A percentile compares a stretch with the other conserved stretches of the same genome.
Evolutionary conservation across 2,888 invertebrate genomes (phyloP).

Genomic region (Melinopterus prodromus): DNA sequence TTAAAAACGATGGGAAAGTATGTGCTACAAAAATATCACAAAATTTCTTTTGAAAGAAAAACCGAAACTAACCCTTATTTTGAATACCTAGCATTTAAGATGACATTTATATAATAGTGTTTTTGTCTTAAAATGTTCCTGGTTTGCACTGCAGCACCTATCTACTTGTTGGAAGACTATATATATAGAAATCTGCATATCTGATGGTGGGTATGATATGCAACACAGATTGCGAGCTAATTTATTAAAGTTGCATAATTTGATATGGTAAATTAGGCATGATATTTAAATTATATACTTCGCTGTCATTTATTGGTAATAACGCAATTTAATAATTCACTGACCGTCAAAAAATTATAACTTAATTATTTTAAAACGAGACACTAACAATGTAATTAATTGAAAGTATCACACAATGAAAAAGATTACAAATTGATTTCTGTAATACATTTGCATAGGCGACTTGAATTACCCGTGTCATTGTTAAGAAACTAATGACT

Average conservation of each 20-base stretch:
- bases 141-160: too few species aligned
- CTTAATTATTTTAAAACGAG: not conserved
- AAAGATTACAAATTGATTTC: not conserved
- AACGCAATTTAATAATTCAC: not conserved
- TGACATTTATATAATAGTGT: too few species aligned
- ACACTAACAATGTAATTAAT: not conserved
- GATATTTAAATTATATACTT: not conserved
- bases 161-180: too few species aligned
- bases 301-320: not conserved
- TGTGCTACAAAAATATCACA: too few species aligned
- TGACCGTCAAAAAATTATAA: not conserved
- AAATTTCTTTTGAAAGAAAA: too few species aligned
- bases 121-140: too few species aligned
- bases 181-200: too few species aligned
- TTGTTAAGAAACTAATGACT: not conserved
- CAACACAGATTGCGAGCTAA: not conserved
- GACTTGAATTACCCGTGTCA: slow-evolving; percentile 4
- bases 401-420: not conserved
- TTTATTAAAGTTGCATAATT: not conserved
- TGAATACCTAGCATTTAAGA: too few species aligned
- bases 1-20: too few species aligned
- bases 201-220: too few species aligned
- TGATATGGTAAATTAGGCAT: not conserved
- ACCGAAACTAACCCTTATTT: too few species aligned
- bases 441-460: not conserved